A percentile compares a stretch with the other conserved stretches of the same genome.
Conservation (phyloP, 2,888 invertebrate genomes). For the Xanthorhoe designata region DNA sequence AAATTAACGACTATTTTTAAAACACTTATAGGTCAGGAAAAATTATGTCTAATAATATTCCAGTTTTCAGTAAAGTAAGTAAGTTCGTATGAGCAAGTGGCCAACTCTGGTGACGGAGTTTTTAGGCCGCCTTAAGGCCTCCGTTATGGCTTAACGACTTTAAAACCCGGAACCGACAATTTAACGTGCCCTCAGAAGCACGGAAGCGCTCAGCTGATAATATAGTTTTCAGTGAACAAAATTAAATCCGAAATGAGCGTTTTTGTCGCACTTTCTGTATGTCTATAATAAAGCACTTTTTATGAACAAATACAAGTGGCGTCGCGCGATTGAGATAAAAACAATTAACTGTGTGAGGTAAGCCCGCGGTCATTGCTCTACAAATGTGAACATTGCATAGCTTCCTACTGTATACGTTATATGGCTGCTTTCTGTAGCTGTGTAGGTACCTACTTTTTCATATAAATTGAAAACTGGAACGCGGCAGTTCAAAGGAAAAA, state of each 20-base stretch:
- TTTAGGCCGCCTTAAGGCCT: no score
- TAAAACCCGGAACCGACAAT: no score
- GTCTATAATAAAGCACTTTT: conserved; percentile 1
- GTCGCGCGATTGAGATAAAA: conserved; percentile 30
- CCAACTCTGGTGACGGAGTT: no score
- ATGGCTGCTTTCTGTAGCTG: no score
- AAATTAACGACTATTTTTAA: no score
- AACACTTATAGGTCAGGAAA: no score
- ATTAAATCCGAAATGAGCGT: background rate
- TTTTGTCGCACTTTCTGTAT: background rate
- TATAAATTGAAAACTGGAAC: background rate
- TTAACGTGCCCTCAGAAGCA: no score
- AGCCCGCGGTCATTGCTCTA: conserved; percentile 29
- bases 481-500: background rate
- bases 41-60: no score
- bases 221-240: background rate
- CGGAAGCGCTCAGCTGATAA: no score
- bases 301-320: conserved; percentile 8
- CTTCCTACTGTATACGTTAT: background rate
- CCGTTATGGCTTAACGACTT: no score
- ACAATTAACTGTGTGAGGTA: conserved; percentile 34
- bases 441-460: background rate
- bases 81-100: no score
- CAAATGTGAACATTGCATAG: conserved; percentile 23
- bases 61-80: no score